Evolutionary conservation across 92 coral and sea anemone genomes (phyloP).

Genomic region (Palythoa heliodiscus): DNA sequence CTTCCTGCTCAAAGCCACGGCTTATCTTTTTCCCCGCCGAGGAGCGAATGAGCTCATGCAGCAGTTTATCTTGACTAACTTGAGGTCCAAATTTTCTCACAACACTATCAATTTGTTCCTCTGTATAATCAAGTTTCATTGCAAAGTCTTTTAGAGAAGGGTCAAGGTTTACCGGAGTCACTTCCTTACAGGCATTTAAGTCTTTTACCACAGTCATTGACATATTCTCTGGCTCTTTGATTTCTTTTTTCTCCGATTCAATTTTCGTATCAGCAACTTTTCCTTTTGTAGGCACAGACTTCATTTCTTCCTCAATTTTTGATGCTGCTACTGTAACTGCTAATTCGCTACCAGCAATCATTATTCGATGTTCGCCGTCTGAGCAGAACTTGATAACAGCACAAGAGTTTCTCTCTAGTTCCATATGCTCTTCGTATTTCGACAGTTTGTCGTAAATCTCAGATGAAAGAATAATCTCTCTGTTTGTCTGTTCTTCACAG

Average conservation of each 20-base stretch:
- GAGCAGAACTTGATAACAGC: constrained; percentile 74
- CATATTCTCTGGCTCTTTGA: not conserved
- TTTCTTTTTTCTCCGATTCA: not conserved
- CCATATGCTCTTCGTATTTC: constrained; percentile 19
- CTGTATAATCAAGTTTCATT: constrained; percentile 85
- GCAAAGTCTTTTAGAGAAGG: constrained; percentile 92
- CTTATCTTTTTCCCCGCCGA: constrained; percentile 25
- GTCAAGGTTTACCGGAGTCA: constrained; percentile 50
- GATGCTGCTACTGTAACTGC: constrained; percentile 77
- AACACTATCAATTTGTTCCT: constrained; percentile 78
- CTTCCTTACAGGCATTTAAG: not conserved
- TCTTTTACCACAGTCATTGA: not conserved
- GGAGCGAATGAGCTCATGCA: constrained; percentile 74
- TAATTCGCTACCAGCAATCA: constrained; percentile 65
- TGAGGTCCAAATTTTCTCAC: constrained; percentile 84
- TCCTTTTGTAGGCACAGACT: not conserved
- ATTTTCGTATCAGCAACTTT: not conserved
- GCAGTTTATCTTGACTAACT: constrained; percentile 84
- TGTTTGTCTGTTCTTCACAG: constrained; percentile 16
- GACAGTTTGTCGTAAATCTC: constrained; percentile 28
- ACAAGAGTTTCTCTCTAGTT: constrained; percentile 66
- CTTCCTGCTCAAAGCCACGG: constrained; percentile 8
- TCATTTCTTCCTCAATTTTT: constrained; percentile 63
- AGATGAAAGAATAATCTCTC: constrained; percentile 21
- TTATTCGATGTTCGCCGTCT: constrained; percentile 30